A percentile compares a stretch with the other conserved stretches of the same genome.
phyloP scores from a whole-genome alignment of 2,888 invertebrate genomes.

The Prostheceraeus crozeri region DNA sequence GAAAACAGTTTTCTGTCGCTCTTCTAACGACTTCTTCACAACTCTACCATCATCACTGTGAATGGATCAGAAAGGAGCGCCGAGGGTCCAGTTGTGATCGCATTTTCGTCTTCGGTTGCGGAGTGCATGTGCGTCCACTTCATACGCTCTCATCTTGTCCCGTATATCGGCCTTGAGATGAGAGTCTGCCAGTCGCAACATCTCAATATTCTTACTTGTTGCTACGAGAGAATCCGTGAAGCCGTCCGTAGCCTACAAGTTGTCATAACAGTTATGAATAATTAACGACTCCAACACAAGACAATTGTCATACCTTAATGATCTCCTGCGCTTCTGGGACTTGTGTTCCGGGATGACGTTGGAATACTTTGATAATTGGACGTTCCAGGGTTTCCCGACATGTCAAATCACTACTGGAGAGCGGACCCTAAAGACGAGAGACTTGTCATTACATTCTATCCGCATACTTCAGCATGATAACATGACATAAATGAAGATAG shows the following conservation, averaged over 20 bases:
- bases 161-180: constrained; percentile 49
- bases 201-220: constrained; percentile 53
- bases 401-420: constrained; percentile 47
- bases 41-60: no score
- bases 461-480: neutral
- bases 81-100: constrained; percentile 49
- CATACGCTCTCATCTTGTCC: constrained; percentile 48
- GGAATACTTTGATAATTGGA: constrained; percentile 52
- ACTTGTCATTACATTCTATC: neutral
- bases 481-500: no score
- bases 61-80: no score
- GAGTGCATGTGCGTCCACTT: constrained; percentile 49
- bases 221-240: constrained; percentile 51
- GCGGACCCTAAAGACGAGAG: constrained; percentile 49
- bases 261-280: neutral
- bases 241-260: constrained; percentile 50
- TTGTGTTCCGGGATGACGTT: constrained; percentile 56
- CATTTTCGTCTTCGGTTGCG: constrained; percentile 50
- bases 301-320: constrained; percentile 45
- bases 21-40: no score
- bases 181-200: constrained; percentile 48
- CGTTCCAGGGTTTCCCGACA: constrained; percentile 52
- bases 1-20: no score
- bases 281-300: no score
- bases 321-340: constrained; percentile 55